These are phyloP conservation scores for Monodelphis domestica DNA, from an alignment of 2,797 vertebrate genomes.

Conservation along the genomic window DNA sequence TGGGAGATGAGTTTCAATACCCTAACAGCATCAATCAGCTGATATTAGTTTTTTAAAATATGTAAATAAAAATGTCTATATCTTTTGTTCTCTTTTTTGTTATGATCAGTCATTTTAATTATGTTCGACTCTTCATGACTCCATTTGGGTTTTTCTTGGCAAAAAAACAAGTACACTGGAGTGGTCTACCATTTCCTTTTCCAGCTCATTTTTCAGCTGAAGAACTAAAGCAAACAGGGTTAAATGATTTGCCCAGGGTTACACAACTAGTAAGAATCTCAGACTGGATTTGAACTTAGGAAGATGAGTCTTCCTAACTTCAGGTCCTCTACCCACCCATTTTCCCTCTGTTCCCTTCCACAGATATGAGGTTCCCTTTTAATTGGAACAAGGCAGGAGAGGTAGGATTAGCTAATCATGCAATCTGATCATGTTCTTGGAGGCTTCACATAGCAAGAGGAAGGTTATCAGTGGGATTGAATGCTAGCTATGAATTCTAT, in stretches of 20 bases:
- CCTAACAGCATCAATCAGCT: background rate
- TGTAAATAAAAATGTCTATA: background rate
- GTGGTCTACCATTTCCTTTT: background rate
- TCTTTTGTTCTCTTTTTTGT: background rate
- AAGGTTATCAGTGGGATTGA: background rate
- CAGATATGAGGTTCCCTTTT: background rate
- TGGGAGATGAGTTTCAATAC: background rate
- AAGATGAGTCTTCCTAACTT: background rate
- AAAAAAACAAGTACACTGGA: no score
- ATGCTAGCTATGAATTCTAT: background rate
- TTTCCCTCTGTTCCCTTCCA: background rate
- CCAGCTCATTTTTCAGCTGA: background rate
- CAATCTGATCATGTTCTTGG: background rate
- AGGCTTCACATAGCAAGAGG: background rate
- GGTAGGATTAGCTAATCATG: background rate
- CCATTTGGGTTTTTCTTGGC: background rate
- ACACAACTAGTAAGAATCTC: background rate
- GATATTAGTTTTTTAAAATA: background rate
- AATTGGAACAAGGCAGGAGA: background rate
- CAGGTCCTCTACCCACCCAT: background rate
- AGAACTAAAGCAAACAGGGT: background rate
- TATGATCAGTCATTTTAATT: background rate
- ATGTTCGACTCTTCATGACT: background rate
- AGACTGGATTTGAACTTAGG: background rate
- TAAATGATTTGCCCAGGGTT: background rate